Base-by-base conservation (phyloP, 2,888 invertebrate genomes). In the Plebejus anna region DNA sequence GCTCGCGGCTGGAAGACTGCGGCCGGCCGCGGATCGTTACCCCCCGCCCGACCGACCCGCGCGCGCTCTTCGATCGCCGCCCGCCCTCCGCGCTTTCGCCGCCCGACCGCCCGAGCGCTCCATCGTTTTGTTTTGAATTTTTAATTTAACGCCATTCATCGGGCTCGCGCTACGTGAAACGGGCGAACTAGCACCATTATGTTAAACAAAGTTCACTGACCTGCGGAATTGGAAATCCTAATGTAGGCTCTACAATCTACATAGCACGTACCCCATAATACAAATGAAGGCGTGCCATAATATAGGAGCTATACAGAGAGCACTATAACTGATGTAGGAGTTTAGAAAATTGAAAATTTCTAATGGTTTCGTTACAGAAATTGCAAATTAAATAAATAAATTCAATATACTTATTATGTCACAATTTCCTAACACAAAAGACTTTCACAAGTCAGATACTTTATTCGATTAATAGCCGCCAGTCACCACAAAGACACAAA, bases 1-100 rank as follows among this genome's bases (percentile, higher is more conserved):
- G 90, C 94, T 94, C 86, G 89, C 90, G 87, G 90, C 89, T 91
- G 91, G 90, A 91, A 91, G 89, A 92, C 92, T 91, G 92, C 90
- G 90, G 87, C 89, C 79, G 82, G 78, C 80, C 79, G 81, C 80
- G 81, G 82, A 83, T 83, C 84, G 83, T 83, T 84, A 83, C 83
- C 83, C 81, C 81, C 77, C 89, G 86, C 11, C 88, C 88, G 86
- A 85, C 77, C 78, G 83, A 85, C 81, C 91, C 90, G 90, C 91
- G 91, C 92, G 89, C 91, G 88, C 90, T 88, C 89, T 90, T 90
- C 92, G 91, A 90, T 90, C 90, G 89, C 89, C 90, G 90, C 90
- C 90, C 91, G 90, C 91, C 92, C 90, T 88, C 91, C 88, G 89
- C 88, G 84, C 83, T 84, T 84, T 81, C 83, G 82, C 88, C 85